phyloP scores from a whole-genome alignment of 2,113 vertebrate genomes.

The Corythoichthys intestinalis region DNA sequence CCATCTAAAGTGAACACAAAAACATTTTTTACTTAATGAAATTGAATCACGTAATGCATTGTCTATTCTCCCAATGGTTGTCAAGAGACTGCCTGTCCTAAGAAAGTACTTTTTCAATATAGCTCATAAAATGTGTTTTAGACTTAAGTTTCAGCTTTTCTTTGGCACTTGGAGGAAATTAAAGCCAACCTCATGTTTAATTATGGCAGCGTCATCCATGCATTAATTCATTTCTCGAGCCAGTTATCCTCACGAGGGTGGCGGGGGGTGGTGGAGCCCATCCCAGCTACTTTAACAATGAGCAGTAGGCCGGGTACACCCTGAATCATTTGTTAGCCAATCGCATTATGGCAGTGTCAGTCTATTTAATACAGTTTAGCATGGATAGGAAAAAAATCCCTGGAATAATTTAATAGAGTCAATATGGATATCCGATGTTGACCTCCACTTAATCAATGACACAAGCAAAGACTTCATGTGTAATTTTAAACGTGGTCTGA shows the following conservation, averaged over 20 bases:
- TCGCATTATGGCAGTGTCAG: too few species aligned
- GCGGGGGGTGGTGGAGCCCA: too few species aligned
- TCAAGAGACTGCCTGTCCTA: not conserved
- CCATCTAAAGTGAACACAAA: not conserved
- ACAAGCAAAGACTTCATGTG: conserved; percentile 15
- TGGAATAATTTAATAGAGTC: conserved; percentile 29
- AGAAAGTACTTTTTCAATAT: not conserved
- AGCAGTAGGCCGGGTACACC: too few species aligned
- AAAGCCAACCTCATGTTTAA: conserved; percentile 42
- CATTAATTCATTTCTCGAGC: too few species aligned
- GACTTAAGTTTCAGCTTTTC: not conserved
- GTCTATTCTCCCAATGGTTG: not conserved
- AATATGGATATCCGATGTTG: conserved; percentile 17
- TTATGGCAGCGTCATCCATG: conserved; percentile 1
- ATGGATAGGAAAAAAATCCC: conserved; percentile 8
- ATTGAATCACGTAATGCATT: not conserved
- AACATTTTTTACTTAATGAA: not conserved
- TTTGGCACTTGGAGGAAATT: not conserved
- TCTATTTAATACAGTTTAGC: conserved; percentile 13
- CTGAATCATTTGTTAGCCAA: too few species aligned
- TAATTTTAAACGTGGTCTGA: not conserved
- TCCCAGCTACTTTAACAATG: too few species aligned
- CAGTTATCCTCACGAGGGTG: too few species aligned
- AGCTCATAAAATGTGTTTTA: not conserved
- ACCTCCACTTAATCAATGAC: conserved; percentile 14